Evolutionary conservation across 2,113 vertebrate genomes (phyloP).

Genomic region (Toxostoma redivivum): DNA sequence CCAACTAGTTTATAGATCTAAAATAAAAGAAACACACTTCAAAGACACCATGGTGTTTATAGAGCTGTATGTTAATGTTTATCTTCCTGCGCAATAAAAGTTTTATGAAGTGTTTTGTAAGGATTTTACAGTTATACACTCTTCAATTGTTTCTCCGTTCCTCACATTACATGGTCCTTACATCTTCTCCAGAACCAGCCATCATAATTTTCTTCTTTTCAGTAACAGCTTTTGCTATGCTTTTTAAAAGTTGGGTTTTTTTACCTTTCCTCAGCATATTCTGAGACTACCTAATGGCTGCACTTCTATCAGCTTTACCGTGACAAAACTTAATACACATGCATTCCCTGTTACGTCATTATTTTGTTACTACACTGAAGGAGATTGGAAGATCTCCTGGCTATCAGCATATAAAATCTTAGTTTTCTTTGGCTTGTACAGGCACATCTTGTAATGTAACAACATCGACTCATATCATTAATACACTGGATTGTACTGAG

Average conservation of each 20-base stretch:
- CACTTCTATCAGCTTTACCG: constrained; percentile 45
- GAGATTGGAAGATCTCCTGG: constrained; percentile 40
- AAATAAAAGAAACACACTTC: neutral
- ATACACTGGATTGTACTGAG: constrained; percentile 28
- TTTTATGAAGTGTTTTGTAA: neutral
- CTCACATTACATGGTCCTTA: neutral
- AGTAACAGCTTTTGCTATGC: constrained; percentile 42
- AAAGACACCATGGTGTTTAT: neutral
- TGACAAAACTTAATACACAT: constrained; percentile 17
- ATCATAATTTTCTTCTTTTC: neutral
- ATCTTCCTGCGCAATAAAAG: neutral
- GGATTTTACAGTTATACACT: neutral
- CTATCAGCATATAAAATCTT: constrained; percentile 23
- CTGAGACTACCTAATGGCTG: neutral
- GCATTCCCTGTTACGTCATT: constrained; percentile 37
- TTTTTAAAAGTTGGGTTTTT: neutral
- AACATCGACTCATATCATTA: constrained; percentile 2
- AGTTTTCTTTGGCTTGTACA: constrained; percentile 22
- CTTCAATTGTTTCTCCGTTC: neutral
- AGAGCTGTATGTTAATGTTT: neutral
- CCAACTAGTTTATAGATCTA: neutral
- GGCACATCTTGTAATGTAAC: constrained; percentile 19
- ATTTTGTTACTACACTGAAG: constrained; percentile 48
- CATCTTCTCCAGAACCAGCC: neutral
- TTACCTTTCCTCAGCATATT: constrained; percentile 47